Evolutionary conservation across 2,113 vertebrate genomes (phyloP), one percentile per base, ranked within the genome.

Genomic region (Acanthochromis polyacanthus): DNA sequence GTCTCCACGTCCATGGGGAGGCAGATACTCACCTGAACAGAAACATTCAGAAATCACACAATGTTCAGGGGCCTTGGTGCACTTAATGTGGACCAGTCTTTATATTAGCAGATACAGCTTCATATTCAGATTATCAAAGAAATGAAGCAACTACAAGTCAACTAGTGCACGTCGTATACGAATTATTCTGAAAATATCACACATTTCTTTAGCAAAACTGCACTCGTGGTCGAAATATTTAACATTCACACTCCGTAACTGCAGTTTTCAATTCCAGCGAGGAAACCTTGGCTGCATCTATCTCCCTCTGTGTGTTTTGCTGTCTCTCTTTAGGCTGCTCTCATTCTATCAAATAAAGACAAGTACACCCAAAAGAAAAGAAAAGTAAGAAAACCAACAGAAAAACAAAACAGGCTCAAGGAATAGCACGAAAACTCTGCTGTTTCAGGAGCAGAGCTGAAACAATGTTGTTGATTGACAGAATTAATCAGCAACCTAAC

Each of bases 1-100:
- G 93, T 95, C 77, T 97, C 96, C 40, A 99, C 96, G 43, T 99
- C 97, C 98, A 99, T 99, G 7, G 98, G 98, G 16, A 99, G 93
- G 71, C 98, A 99, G 92, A 99, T 98, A 86, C 98, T 98, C 80
- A 94, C 91, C 89, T 92, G 25, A 23, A 59, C 15, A 75, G 4
- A 67, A 2, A 51, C 10, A 28, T 53, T 43, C 2, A 71, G 30
- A 55, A 8, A 48, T 30, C 30, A 30, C 6, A 30, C 30, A 68
- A 5, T 8, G 10, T 56, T 59, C 7, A 3, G 17, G 14, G 3
- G 15, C 51, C 38, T 60, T 22, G 16, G 40, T 2, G 2, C 36
- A 16, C 9, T 58, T 20, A 0, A 57, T 5, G 16, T 20, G 22
- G 20, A 43, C 15, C 38, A 57, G 48, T 4, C 23, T 15, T 10